phyloP scores from a whole-genome alignment of 2,888 invertebrate genomes.

The Xanthorhoe spadicearia region DNA sequence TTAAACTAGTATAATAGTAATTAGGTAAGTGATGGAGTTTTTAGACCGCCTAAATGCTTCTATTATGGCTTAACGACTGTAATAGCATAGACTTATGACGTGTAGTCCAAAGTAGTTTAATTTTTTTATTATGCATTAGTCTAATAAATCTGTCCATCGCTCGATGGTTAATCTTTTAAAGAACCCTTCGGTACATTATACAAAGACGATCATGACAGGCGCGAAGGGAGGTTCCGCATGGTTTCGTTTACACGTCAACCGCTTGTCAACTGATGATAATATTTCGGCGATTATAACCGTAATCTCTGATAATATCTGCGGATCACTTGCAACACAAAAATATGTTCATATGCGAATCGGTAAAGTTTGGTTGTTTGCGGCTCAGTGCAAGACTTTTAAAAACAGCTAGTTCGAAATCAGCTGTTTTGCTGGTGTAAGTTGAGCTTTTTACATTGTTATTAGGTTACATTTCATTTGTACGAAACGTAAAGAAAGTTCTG shows the following conservation, averaged over 20 bases:
- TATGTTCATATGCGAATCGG: not conserved
- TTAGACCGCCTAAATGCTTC: no score
- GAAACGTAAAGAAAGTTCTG: conserved; percentile 26
- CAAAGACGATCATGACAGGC: conserved; percentile 47
- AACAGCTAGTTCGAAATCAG: not conserved
- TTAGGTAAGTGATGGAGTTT: no score
- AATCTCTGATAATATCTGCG: conserved; percentile 50
- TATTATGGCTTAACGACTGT: not conserved
- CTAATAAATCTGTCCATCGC: not conserved
- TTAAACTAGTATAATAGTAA: no score
- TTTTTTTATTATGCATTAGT: not conserved
- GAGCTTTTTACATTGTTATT: conserved; percentile 38
- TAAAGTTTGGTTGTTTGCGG: not conserved
- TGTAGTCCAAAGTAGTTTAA: no score
- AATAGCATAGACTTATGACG: no score
- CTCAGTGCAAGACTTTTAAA: not conserved
- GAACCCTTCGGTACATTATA: conserved; percentile 38
- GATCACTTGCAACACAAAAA: conserved; percentile 3
- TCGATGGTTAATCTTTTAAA: conserved; percentile 36
- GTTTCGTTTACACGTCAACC: conserved; percentile 62
- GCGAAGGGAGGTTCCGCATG: conserved; percentile 57
- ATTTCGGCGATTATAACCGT: conserved; percentile 66
- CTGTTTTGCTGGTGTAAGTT: conserved; percentile 6
- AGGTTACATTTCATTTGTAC: conserved; percentile 26
- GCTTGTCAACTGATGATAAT: conserved; percentile 62